A percentile compares a stretch with the other conserved stretches of the same genome.
Evolutionary conservation across 2,797 vertebrate genomes (phyloP).

Genomic region (Ispidina lecontei): DNA sequence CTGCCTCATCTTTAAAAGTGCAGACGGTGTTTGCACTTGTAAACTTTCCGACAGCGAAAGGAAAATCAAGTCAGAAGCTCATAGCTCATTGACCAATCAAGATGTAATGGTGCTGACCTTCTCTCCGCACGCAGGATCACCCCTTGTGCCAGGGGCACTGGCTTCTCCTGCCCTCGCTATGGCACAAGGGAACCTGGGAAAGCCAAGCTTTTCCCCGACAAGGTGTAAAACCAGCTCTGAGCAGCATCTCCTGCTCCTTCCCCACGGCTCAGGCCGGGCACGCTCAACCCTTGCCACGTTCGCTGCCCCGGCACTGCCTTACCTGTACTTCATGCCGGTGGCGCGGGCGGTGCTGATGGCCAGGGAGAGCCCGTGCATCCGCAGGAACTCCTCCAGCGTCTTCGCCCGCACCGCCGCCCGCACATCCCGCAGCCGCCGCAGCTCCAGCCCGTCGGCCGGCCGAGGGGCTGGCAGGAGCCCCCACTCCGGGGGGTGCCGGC

Average conservation of each 20-base stretch:
- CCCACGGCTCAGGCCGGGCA: accelerated
- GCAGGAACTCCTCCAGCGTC: conserved; percentile 97
- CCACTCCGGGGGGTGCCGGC: conserved; percentile 94
- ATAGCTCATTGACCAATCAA: background rate
- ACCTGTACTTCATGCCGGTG: conserved; percentile 99
- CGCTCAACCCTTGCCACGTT: accelerated
- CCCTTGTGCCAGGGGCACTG: accelerated
- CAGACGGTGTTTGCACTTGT: accelerated
- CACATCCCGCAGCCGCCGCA: conserved; percentile 91
- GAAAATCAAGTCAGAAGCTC: background rate
- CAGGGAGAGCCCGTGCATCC: conserved; percentile 93
- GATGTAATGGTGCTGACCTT: background rate
- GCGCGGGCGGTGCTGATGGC: conserved; percentile 89
- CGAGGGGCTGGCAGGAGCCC: conserved; percentile 87
- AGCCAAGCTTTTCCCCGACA: background rate
- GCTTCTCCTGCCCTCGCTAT: background rate
- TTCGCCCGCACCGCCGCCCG: conserved; percentile 89
- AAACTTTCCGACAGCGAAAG: background rate
- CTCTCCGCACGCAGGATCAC: accelerated
- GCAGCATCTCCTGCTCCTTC: background rate
- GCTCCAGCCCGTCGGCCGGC: conserved; percentile 86
- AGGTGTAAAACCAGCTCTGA: background rate
- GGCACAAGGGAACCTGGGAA: background rate
- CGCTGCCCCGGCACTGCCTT: conserved; percentile 71
- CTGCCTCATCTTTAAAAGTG: background rate